phyloP scores from a whole-genome alignment of 2,888 invertebrate genomes.

The Xestoiulus laeticollis region DNA sequence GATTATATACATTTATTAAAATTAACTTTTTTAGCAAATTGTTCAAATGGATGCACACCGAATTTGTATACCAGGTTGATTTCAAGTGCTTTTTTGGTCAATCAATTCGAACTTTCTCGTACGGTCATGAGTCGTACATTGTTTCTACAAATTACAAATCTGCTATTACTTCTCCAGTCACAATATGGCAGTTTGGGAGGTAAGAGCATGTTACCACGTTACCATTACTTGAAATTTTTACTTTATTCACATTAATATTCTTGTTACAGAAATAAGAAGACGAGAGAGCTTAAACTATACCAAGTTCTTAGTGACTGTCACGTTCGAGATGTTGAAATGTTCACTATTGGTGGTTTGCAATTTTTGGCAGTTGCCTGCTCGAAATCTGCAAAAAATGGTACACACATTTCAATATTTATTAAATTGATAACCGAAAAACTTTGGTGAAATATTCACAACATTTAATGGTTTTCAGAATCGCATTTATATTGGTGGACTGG shows the following conservation, averaged over 20 bases:
- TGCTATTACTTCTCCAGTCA: neutral
- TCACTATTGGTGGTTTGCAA: slow-evolving; percentile 30
- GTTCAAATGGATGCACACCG: slow-evolving; percentile 42
- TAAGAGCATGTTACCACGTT: neutral
- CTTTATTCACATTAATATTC: neutral
- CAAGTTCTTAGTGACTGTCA: slow-evolving; percentile 37
- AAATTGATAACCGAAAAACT: neutral
- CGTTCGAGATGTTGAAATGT: neutral
- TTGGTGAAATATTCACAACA: neutral
- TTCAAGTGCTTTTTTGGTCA: slow-evolving; percentile 18
- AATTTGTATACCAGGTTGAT: slow-evolving; percentile 14
- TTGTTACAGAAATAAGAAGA: slow-evolving; percentile 3
- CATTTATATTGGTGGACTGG: slow-evolving; percentile 53
- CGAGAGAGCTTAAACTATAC: neutral
- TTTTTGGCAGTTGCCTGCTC: slow-evolving; percentile 42
- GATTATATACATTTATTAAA: neutral
- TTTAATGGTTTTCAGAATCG: slow-evolving; percentile 25
- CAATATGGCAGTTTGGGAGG: slow-evolving; percentile 46
- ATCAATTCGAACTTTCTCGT: neutral
- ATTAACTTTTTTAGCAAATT: slow-evolving; percentile 32
- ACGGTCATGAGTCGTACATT: slow-evolving; percentile 4
- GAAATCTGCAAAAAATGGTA: slow-evolving; percentile 30
- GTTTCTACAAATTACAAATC: slow-evolving; percentile 28
- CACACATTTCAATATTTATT: neutral
- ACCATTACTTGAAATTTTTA: neutral